Base-by-base conservation (phyloP, 2,797 vertebrate genomes). In the Anolis apletophallus region DNA sequence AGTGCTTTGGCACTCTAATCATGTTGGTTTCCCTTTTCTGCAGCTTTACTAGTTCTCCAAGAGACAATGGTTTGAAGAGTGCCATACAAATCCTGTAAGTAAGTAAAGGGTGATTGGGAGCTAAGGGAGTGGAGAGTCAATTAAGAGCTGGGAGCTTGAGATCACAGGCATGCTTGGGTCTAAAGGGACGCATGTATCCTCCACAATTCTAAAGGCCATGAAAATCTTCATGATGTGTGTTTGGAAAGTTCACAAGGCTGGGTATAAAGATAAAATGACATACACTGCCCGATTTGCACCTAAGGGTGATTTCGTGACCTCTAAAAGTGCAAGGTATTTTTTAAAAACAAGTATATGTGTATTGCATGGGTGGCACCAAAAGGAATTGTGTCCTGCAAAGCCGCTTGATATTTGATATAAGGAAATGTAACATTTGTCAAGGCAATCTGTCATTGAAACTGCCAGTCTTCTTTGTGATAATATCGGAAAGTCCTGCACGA, bases 361-460 rank as follows among this genome's bases (percentile, higher is more conserved):
- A 36, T 10, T 40, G n/a, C 54, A 36, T 74, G 40, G 40, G 29
- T 36, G 81, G 21, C 21, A 73, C 69, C 46, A 81, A 36, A 46
- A 76, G 50, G 46, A 61, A 76, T 26, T 76, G 34, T 5, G 46
- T 81, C 68, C 26, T 57, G 17, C 61, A 75, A 87, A 19, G 34
- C 36, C 81, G 54, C 21, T 32, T 75, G 50, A 14, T 64, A 61
- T 74, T 23, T 50, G 46, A 21, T 73, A 68, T 80, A 80, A 73
- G 74, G 26, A 85, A 80, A 73, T 36, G 52, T 71, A 79, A 72
- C 64, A 32, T 68, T 86, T 75, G 59, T 59, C 64, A 78, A 85
- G 52, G 64, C 80, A 50, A 71, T 87, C 64, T 59, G 50, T 84
- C 61, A 52, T 29, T 83, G 73, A 77, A 87, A 83, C 73, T 8